Base-by-base conservation (phyloP, 1,140 invertebrate genomes). In the Paraescarpia echinospica region DNA sequence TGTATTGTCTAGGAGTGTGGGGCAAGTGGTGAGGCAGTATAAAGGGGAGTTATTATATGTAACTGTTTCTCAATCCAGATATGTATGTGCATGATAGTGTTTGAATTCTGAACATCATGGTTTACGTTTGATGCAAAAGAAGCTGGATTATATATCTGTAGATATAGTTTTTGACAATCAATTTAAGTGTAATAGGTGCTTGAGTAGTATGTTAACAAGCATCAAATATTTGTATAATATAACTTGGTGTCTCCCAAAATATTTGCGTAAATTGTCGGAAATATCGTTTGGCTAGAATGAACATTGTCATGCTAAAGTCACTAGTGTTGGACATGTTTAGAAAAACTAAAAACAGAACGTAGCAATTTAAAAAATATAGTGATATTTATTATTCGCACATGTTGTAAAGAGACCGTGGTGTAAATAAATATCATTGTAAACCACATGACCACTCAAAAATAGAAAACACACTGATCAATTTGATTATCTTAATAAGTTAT, bases 331-430 rank as follows among this genome's bases (percentile, higher is more conserved):
- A 18, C 59, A 77, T 77, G 59, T 77, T 77, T 22, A 4, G 59
- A 77, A 77, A 77, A 77, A 77, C 27, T 77, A 77, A 77, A 2
- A 41, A 77, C 59, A 77, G 22, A 18, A 77, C 27, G 14, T 31
- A 27, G 59, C 22, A 77, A 22, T 77, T 77, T 0, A 77, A 77
- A 77, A 77, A 0, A 77, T 77, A 77, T 77, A 31, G 12, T 41
- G 6, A 91, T n/a, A 35, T 92, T 48, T 48, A 92, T 92, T 35
- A 48, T 92, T 92, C 33, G 0, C 41, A n/a, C n/a, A 48, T 35
- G 1, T 92, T 6, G 41, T 77, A 77, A 77, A 77, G 22, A 77
- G 59, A 77, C 59, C 9, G 22, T 77, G 59, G 59, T 27, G 22
- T 77, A 77, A 77, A 77, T 77, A 77, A 77, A 77, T 77, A 77